phyloP scores from a whole-genome alignment of 2,113 vertebrate genomes.

The Pipa parva region DNA sequence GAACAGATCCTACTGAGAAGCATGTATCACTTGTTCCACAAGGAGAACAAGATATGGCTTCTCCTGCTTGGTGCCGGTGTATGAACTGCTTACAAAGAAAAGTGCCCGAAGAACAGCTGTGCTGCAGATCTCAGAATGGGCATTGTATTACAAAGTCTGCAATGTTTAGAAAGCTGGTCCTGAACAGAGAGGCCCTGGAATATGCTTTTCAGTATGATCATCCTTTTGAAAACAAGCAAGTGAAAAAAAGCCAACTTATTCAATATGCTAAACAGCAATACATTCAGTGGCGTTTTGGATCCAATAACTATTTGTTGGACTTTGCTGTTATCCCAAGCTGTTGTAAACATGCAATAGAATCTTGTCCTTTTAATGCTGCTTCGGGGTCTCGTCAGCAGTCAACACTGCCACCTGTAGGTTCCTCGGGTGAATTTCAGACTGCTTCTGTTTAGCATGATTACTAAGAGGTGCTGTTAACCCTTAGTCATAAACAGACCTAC shows the following conservation, averaged over 20 bases:
- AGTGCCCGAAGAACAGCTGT: slow-evolving; percentile 62
- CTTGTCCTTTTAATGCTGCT: neutral
- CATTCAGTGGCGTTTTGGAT: slow-evolving; percentile 68
- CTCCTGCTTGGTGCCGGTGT: slow-evolving; percentile 64
- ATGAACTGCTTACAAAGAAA: slow-evolving; percentile 47
- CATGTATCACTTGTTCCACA: neutral
- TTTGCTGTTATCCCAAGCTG: slow-evolving; percentile 69
- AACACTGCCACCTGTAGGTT: no score
- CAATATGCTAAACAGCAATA: slow-evolving; percentile 68
- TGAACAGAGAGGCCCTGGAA: slow-evolving; percentile 55
- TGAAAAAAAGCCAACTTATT: slow-evolving; percentile 45
- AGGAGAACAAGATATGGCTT: accelerated
- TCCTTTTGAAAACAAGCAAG: slow-evolving; percentile 53
- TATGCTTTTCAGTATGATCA: slow-evolving; percentile 64
- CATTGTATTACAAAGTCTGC: slow-evolving; percentile 58
- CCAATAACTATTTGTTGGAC: slow-evolving; percentile 46
- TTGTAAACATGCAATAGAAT: slow-evolving; percentile 65
- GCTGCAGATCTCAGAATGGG: slow-evolving; percentile 59
- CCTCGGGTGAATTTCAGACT: no score
- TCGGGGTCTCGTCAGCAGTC: no score
- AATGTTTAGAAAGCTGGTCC: slow-evolving; percentile 60
- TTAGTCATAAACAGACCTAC: no score
- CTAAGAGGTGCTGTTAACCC: no score
- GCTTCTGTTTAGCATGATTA: no score
- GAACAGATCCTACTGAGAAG: accelerated